Conservation (phyloP, 2,113 vertebrate genomes). For the Rhegmatorhina hoffmannsi region DNA sequence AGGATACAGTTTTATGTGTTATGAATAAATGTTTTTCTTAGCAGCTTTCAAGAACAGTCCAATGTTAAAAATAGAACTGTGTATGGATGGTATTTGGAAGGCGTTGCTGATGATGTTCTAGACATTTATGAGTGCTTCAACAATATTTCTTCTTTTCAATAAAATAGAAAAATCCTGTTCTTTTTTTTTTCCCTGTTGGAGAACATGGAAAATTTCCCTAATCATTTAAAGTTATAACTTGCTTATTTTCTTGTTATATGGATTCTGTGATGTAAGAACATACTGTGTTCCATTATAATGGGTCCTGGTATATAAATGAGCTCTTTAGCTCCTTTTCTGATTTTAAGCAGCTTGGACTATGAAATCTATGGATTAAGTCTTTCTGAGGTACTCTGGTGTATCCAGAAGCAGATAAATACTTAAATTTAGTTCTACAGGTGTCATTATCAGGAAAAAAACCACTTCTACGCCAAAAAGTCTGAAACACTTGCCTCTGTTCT, state of each 20-base stretch:
- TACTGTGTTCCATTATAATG: neutral
- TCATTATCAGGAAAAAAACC: neutral
- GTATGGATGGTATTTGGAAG: neutral
- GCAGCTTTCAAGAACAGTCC: constrained; percentile 4
- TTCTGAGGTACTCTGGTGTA: neutral
- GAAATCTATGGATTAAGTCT: neutral
- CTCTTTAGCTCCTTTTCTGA: neutral
- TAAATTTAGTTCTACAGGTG: constrained; percentile 4
- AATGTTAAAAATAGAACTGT: constrained; percentile 21
- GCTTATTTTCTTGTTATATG: neutral
- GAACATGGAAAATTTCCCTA: neutral
- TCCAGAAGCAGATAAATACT: neutral
- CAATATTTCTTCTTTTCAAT: neutral
- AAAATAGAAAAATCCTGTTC: neutral
- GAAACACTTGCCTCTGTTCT: neutral
- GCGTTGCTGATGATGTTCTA: neutral
- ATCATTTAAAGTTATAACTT: neutral
- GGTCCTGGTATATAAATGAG: neutral
- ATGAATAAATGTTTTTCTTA: constrained; percentile 33
- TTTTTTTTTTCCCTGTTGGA: neutral
- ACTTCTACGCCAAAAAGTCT: neutral
- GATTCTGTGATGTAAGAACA: neutral
- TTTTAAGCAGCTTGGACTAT: neutral
- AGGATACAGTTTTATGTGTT: neutral
- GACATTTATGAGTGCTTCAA: neutral